These are phyloP conservation scores for Choloepus didactylus DNA, from an alignment of 2,797 vertebrate genomes.

Conservation along the genomic window DNA sequence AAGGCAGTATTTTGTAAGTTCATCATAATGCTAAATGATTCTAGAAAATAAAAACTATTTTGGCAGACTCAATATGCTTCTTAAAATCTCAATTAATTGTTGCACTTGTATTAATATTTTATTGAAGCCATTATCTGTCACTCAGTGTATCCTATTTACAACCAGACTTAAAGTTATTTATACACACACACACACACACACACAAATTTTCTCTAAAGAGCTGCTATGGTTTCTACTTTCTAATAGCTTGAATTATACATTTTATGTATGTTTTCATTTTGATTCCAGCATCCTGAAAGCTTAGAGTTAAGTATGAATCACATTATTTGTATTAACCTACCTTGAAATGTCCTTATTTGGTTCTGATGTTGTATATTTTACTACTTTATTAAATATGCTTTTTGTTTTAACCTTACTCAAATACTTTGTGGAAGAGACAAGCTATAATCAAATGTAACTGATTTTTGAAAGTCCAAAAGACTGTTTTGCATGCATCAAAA, in stretches of 20 bases:
- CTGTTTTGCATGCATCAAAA: not conserved
- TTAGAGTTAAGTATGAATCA: conserved; percentile 28
- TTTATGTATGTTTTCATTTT: not conserved
- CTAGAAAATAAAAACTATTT: not conserved
- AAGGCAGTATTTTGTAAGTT: conserved; percentile 25
- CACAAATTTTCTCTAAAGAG: not conserved
- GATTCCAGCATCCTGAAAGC: not conserved
- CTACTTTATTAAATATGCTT: not conserved
- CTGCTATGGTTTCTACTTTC: conserved; percentile 7
- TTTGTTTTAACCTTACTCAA: conserved; percentile 9
- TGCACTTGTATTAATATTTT: conserved; percentile 51
- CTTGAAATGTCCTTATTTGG: conserved; percentile 13
- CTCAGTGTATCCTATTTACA: not conserved
- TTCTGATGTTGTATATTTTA: conserved; percentile 19
- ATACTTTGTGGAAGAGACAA: not conserved
- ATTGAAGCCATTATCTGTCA: conserved; percentile 21
- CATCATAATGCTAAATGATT: conserved; percentile 17
- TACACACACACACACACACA: too few relatives aligned
- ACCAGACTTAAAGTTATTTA: not conserved
- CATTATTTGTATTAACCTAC: not conserved
- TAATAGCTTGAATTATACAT: not conserved
- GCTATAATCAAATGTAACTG: not conserved
- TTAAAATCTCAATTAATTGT: conserved; percentile 49
- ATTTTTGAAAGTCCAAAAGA: not conserved
- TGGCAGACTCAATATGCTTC: conserved; percentile 37